Evolutionary conservation across 53 echinoderm and acorn worm genomes (phyloP), one percentile per base, ranked within the genome.

Genomic region (Arbacia lixula): DNA sequence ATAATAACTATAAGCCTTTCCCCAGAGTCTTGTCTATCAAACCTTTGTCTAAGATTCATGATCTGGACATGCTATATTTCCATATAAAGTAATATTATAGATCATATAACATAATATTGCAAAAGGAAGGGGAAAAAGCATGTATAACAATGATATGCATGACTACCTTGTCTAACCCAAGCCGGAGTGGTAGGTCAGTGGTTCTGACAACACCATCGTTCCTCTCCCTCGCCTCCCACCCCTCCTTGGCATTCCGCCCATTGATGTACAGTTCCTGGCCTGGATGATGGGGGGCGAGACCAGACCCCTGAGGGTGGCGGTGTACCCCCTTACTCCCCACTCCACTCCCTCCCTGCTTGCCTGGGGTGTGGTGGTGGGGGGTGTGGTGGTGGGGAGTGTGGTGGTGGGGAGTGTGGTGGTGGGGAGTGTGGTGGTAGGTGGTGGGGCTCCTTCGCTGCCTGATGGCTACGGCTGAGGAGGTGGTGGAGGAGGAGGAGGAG

Each of bases 141-240:
- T 17, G 16, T 19, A 64, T 20, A 28, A 31, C 27, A 64, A 31
- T 6, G 10, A 68, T 4, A 3, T 31, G 22, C 66, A 21, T 37
- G n/a, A n/a, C 14, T 56, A 86, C 86, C 86, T 86, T 86, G 22
- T 86, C 86, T 6, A 86, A 64, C 12, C 86, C 86, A 26, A 75
- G 86, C 6, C 73, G 85, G 36, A 78, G 61, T 12, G 79, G 79
- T 19, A 78, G 28, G 16, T 78, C 79, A 24, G 34, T 78, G 41
- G 60, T 60, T 19, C 42, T 24, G 61, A 78, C 17, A 16, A 78
- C 39, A 2, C 79, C 79, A 38, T 78, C 29, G 1, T 6, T 24
- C 27, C 79, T 26, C 4, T 24, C 79, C 58, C 39, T 53, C 1
- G 33, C 0, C 60, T 60, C 36, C 75, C 75, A 75, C 38, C 55